Conservation (phyloP, 2,113 vertebrate genomes). For the Sylvia atricapilla region DNA sequence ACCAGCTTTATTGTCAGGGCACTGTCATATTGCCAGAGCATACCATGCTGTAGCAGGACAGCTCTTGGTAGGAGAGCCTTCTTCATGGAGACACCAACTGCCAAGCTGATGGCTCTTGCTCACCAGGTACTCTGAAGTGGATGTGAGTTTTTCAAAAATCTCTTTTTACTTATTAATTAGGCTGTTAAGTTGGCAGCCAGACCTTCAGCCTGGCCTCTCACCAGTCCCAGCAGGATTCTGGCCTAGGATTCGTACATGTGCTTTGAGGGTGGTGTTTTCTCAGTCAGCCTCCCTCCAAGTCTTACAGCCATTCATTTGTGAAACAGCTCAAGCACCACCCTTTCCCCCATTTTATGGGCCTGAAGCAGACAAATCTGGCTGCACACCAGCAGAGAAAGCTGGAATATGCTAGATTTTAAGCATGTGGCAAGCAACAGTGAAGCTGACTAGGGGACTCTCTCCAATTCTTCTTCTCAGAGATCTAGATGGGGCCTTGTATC, state of each 20-base stretch:
- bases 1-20: neutral
- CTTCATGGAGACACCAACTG: neutral
- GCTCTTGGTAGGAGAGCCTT: neutral
- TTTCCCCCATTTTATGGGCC: neutral
- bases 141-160: neutral
- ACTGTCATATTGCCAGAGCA: fast-evolving
- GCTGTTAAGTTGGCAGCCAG: neutral
- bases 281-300: neutral
- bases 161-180: neutral
- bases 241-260: neutral
- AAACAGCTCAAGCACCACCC: neutral
- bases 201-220: neutral
- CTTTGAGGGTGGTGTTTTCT: neutral
- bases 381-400: neutral
- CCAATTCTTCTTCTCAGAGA: neutral
- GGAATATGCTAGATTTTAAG: neutral
- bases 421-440: neutral
- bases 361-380: neutral
- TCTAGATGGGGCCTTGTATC: fast-evolving
- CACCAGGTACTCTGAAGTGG: neutral
- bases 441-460: neutral
- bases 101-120: fast-evolving
- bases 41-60: neutral
- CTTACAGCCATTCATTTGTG: neutral
- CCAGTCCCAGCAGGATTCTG: neutral